Percentiles rank a stretch among this genome's conserved stretches.
Conservation (phyloP, 2,888 invertebrate species). For the Isotomurus palustris region DNA sequence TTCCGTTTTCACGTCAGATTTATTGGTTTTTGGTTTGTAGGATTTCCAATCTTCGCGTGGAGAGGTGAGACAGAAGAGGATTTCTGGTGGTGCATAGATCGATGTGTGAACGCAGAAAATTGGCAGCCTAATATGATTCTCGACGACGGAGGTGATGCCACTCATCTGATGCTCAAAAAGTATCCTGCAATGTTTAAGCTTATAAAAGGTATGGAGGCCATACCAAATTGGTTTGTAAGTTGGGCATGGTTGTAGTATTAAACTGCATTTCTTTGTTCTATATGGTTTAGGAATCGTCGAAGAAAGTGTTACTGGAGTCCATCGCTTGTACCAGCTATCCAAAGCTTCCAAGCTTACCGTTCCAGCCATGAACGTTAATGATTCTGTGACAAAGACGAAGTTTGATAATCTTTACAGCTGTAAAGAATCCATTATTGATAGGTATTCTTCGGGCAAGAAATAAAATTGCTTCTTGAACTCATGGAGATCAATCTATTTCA, state of each 20-base stretch:
- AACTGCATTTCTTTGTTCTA: neutral
- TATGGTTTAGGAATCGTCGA: slow-evolving; percentile 77
- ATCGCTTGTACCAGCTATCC: slow-evolving; percentile 89
- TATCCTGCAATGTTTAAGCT: slow-evolving; percentile 88
- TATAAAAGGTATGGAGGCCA: slow-evolving; percentile 64
- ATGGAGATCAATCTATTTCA: neutral
- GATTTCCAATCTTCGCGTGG: slow-evolving; percentile 89
- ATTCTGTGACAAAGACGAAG: slow-evolving; percentile 96
- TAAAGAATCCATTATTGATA: slow-evolving; percentile 83
- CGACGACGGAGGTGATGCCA: slow-evolving; percentile 96
- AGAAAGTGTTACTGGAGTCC: slow-evolving; percentile 97
- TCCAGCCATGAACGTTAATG: slow-evolving; percentile 98
- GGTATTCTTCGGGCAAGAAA: slow-evolving; percentile 52
- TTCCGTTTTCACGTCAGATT: no score
- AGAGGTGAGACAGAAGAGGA: slow-evolving; percentile 96
- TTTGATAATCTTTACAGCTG: slow-evolving; percentile 96
- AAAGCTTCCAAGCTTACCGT: slow-evolving; percentile 90
- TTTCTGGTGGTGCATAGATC: slow-evolving; percentile 99
- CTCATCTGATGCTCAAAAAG: slow-evolving; percentile 92
- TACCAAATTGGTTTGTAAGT: no score
- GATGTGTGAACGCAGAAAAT: slow-evolving; percentile 81
- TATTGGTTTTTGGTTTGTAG: slow-evolving; percentile 45
- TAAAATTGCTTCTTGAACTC: neutral
- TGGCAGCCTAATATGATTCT: slow-evolving; percentile 99
- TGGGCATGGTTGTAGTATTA: no score